phyloP scores from a whole-genome alignment of 2,888 invertebrate genomes.

The Cheilosia variabilis region DNA sequence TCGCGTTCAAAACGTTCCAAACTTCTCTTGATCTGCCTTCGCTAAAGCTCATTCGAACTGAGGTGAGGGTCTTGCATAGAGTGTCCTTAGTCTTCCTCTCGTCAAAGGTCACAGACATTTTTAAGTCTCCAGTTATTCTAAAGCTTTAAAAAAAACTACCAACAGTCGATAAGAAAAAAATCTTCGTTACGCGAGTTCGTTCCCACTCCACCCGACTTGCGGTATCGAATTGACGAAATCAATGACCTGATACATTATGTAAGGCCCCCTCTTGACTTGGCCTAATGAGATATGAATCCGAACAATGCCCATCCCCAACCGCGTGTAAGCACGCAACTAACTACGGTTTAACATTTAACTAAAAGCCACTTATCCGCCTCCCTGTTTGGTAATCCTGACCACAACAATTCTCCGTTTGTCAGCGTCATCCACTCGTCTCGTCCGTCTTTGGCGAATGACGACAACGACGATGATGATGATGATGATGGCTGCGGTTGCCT shows the following conservation, averaged over 20 bases:
- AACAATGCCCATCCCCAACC: conserved; percentile 39
- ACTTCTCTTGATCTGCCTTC: neutral
- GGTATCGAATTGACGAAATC: conserved; percentile 1
- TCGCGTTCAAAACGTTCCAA: neutral
- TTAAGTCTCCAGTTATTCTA: no score
- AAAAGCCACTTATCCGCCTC: conserved; percentile 62
- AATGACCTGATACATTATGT: conserved; percentile 24
- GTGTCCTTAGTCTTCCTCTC: neutral
- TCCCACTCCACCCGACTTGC: neutral
- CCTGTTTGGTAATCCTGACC: conserved; percentile 46
- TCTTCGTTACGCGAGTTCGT: neutral
- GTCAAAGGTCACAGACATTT: no score
- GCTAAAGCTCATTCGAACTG: neutral
- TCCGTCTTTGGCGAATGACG: conserved; percentile 16
- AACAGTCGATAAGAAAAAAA: neutral
- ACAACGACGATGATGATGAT: conserved; percentile 16
- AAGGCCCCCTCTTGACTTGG: conserved; percentile 12
- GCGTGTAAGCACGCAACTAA: conserved; percentile 12
- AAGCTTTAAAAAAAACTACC: no score
- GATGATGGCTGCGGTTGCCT: conserved; percentile 30
- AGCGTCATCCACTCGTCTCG: conserved; percentile 12
- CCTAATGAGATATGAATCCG: conserved; percentile 56
- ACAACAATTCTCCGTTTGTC: conserved; percentile 52
- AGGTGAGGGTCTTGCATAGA: neutral
- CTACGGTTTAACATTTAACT: conserved; percentile 52